Base-by-base conservation (phyloP, 2,888 invertebrate genomes). In the Lasioglossum zephyrum region DNA sequence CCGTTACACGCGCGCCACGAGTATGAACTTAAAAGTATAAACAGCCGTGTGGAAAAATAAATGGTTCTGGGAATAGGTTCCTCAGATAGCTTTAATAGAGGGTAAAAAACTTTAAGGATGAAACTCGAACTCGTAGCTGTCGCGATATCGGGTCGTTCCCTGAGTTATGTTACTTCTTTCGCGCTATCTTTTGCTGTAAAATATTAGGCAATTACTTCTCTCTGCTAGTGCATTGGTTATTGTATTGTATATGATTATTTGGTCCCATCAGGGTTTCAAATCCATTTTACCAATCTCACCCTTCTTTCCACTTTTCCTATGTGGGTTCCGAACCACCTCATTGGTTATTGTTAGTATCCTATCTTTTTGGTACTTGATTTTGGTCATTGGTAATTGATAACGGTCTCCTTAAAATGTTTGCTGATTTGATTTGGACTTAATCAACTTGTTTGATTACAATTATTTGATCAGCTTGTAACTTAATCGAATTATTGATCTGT, bases 11-110 rank as follows among this genome's bases (percentile, higher is more conserved):
- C 36, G 31, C 11, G 39, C 9, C 4, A 39, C 16, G 76, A 39
- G n/a, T 49, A 47, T 81, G 63, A 82, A 69, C 63, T 39, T 39
- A 3, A 77, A 77, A n/a, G 69, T 60, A 70, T 53, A 70, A 76
- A 76, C 72, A 79, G 36, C 47, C 8, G 31, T 22, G 26, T 31
- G 41, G 49, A 22, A 22, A 36, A 66, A 66, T 31, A 31, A 63
- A 63, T 63, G 63, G 63, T 31, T 16, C 16, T 16, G 63, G 63
- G 63, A 63, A 63, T 63, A 63, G 63, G 16, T 31, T 1, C n/a
- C n/a, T 3, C 22, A 2, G n/a, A 11, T 3, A 9, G 57, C 31
- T 63, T 31, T 31, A 63, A 63, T 16, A 63, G 16, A 31, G 31
- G 4, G 63, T 31, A 31, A 16, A 31, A 63, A 63, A 63, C 63